These are phyloP conservation scores for Enteromius fasciolatus DNA, from an alignment of 2,797 vertebrate species.

Conservation along the genomic window DNA sequence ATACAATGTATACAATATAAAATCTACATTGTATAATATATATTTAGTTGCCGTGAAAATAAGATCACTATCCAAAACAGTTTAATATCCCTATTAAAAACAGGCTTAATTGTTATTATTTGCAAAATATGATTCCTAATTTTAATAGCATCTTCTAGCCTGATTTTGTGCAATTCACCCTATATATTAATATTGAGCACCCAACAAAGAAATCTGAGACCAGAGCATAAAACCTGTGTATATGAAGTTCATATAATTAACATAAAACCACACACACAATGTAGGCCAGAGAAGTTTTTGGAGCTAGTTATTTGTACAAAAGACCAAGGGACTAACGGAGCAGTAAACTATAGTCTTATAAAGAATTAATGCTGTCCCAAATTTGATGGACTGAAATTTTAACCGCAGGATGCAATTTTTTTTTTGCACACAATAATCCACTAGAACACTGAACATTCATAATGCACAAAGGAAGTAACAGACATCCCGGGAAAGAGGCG, in stretches of 20 bases:
- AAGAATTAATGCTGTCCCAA: slow-evolving; percentile 33
- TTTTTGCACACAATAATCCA: slow-evolving; percentile 36
- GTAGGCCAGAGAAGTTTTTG: slow-evolving; percentile 29
- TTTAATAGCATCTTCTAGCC: not conserved
- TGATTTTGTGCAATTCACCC: not conserved
- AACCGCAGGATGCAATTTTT: slow-evolving; percentile 17
- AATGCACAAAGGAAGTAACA: slow-evolving; percentile 37
- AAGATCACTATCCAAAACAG: not conserved
- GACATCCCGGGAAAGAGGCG: slow-evolving; percentile 18
- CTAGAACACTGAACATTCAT: slow-evolving; percentile 15
- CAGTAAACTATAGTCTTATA: slow-evolving; percentile 34
- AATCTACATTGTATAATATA: not conserved
- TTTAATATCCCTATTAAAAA: not conserved
- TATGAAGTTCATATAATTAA: not conserved
- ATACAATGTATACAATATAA: too few relatives aligned
- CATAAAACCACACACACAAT: slow-evolving; percentile 10
- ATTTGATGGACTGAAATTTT: slow-evolving; percentile 35
- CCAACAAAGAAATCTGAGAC: slow-evolving; percentile 5
- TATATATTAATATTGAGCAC: not conserved
- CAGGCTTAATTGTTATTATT: too few relatives aligned
- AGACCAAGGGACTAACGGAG: slow-evolving; percentile 17
- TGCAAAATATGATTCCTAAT: not conserved
- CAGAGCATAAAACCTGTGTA: not conserved
- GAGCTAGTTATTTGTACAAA: slow-evolving; percentile 34
- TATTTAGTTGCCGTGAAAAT: not conserved